phyloP scores from a whole-genome alignment of 2,113 vertebrate genomes.

The Serilophus lunatus region DNA sequence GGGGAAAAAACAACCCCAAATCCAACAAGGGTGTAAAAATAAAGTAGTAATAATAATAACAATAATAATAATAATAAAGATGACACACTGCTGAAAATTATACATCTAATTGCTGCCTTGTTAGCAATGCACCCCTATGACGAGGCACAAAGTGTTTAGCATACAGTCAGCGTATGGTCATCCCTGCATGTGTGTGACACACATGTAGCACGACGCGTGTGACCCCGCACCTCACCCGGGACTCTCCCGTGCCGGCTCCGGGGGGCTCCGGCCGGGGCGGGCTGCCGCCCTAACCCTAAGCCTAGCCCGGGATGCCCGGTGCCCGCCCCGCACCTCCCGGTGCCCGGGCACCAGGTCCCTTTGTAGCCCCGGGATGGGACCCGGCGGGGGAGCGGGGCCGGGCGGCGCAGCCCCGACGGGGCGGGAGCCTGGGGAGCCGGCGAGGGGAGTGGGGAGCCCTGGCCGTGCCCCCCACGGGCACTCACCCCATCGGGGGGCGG shows the following conservation, averaged over 20 bases:
- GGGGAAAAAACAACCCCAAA: neutral
- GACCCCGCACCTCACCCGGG: neutral
- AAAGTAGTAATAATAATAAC: constrained; percentile 51
- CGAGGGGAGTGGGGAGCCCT: accelerated
- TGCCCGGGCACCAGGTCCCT: neutral
- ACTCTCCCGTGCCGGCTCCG: neutral
- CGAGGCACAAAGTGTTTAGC: constrained; percentile 34
- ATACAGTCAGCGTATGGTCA: constrained; percentile 7
- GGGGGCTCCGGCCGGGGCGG: neutral
- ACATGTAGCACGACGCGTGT: neutral
- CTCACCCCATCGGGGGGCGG: neutral
- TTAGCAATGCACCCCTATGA: constrained; percentile 51
- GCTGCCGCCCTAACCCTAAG: neutral
- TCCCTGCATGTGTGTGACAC: constrained; percentile 26
- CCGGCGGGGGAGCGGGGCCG: neutral
- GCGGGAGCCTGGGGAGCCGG: neutral
- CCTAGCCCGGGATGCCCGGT: neutral
- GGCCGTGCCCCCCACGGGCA: neutral
- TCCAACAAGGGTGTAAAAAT: constrained; percentile 30
- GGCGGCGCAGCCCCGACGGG: neutral
- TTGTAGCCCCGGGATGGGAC: neutral
- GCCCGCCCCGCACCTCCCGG: neutral
- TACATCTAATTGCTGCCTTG: constrained; percentile 47
- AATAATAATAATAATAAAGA: constrained; percentile 54
- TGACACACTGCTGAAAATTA: constrained; percentile 66